phyloP scores from a whole-genome alignment of 2,888 invertebrate species.

The Thyatira batis region DNA sequence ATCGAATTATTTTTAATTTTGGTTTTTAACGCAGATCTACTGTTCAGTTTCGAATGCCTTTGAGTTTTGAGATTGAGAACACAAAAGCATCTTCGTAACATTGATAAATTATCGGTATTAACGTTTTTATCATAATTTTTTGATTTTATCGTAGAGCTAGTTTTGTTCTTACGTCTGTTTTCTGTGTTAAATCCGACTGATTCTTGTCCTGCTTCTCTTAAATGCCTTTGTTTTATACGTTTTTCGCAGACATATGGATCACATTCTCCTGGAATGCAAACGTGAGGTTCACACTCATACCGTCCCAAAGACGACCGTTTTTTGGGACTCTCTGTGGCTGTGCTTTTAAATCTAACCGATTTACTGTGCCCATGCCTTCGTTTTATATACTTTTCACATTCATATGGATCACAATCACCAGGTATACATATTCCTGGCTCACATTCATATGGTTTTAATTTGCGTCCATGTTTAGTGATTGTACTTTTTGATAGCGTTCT shows the following conservation, averaged over 20 bases:
- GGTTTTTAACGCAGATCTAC: background rate
- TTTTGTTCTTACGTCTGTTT: background rate
- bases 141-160: background rate
- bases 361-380: background rate
- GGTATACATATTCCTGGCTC: conserved; percentile 18
- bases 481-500: background rate
- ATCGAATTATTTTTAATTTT: background rate
- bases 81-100: background rate
- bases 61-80: background rate
- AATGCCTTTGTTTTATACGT: conserved; percentile 8
- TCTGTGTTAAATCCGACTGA: background rate
- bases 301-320: background rate
- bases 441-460: conserved; percentile 16
- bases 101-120: background rate
- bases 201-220: background rate
- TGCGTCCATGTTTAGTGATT: background rate
- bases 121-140: background rate
- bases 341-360: background rate
- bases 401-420: conserved; percentile 20
- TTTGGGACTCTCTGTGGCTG: background rate
- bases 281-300: conserved; percentile 39
- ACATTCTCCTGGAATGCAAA: conserved; percentile 38
- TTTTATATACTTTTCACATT: conserved; percentile 17
- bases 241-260: conserved; percentile 33
- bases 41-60: background rate